Conservation (phyloP, 2,113 vertebrate genomes). For the Aegotheles bennettii region DNA sequence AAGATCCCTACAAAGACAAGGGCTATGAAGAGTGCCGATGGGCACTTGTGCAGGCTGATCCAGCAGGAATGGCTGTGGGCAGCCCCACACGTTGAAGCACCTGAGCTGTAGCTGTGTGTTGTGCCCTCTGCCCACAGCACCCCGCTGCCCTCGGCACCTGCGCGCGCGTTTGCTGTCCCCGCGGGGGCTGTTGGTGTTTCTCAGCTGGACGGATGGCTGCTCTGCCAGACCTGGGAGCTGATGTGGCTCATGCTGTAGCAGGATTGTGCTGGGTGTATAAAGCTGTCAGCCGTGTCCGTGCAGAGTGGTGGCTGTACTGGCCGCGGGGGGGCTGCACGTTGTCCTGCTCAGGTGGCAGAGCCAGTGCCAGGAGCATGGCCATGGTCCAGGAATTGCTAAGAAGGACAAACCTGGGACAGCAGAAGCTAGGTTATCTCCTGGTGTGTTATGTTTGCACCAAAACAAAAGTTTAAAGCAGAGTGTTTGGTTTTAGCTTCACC, state of each 20-base stretch:
- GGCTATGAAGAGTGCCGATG: not conserved
- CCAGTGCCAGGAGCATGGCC: not conserved
- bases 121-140: no score
- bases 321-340: not conserved
- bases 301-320: not conserved
- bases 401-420: not conserved
- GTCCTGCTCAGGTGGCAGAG: not conserved
- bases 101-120: not conserved
- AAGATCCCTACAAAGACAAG: no score
- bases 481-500: not conserved
- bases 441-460: not conserved
- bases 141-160: no score
- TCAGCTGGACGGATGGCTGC: not conserved
- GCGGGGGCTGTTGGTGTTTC: not conserved
- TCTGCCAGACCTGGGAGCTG: not conserved
- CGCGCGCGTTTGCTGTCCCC: not conserved
- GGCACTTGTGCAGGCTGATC: not conserved
- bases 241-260: not conserved
- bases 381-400: not conserved
- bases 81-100: not conserved
- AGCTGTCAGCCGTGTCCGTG: not conserved
- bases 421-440: not conserved
- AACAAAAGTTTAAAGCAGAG: not conserved
- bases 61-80: not conserved
- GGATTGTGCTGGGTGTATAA: not conserved